Conservation (phyloP, 2,888 invertebrate species). For the Pristionchus mayeri region DNA sequence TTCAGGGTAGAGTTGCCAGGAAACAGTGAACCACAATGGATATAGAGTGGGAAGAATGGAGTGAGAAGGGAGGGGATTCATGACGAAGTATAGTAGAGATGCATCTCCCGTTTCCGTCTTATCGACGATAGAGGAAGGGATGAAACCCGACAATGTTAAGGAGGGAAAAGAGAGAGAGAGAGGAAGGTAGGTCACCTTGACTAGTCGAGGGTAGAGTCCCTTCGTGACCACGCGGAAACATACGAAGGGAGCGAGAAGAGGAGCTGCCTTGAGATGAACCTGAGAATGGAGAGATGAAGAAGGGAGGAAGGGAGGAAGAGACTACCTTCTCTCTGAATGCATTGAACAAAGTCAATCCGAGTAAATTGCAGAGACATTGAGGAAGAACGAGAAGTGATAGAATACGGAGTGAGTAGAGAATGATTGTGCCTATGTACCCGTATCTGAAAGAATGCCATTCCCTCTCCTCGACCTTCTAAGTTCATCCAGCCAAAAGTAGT, state of each 20-base stretch:
- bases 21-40: background rate
- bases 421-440: constrained; percentile 69
- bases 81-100: background rate
- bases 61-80: constrained; percentile 2
- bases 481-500: background rate
- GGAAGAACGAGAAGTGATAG: constrained; percentile 75
- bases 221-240: constrained; percentile 94
- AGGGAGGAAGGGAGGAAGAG: background rate
- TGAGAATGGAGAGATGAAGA: constrained; percentile 45
- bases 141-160: background rate
- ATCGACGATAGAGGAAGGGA: background rate
- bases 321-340: constrained; percentile 91
- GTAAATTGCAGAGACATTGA: constrained; percentile 75
- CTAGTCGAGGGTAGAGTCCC: constrained; percentile 92
- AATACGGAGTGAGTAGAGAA: constrained; percentile 73
- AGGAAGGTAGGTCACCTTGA: constrained; percentile 79
- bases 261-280: constrained; percentile 84
- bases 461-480: too few species aligned
- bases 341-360: constrained; percentile 86
- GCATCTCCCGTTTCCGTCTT: background rate
- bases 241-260: constrained; percentile 91
- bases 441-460: constrained; percentile 67
- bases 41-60: background rate
- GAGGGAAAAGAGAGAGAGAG: background rate
- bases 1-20: constrained; percentile 2